Evolutionary conservation across 53 echinoderm and acorn worm species (phyloP).

Genomic region (Stichopus horrens): DNA sequence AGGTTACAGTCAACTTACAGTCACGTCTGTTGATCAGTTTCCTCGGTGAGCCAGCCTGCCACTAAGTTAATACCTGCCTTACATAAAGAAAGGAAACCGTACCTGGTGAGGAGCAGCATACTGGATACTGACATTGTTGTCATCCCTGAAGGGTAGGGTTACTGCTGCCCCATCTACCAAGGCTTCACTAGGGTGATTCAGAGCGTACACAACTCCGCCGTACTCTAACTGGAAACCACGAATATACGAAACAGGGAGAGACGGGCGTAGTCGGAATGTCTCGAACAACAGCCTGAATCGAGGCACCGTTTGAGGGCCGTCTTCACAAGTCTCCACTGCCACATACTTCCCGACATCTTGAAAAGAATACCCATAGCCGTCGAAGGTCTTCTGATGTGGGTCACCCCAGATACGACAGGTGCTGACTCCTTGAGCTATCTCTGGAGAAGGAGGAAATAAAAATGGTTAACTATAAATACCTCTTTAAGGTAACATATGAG

Average conservation of each 20-base stretch:
- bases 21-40: too few species aligned
- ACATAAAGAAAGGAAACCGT: not conserved
- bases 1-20: too few species aligned
- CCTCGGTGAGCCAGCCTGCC: too few species aligned
- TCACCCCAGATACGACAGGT: constrained; percentile 36
- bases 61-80: too few species aligned
- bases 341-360: constrained; percentile 11
- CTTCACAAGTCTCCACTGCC: constrained; percentile 25
- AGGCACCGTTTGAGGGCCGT: not conserved
- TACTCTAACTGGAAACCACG: constrained; percentile 4
- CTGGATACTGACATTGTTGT: constrained; percentile 20
- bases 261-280: not conserved
- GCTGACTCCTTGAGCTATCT: not conserved
- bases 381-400: constrained; percentile 34
- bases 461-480: too few species aligned
- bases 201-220: constrained; percentile 1
- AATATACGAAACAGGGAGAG: constrained; percentile 3
- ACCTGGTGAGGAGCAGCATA: constrained; percentile 24
- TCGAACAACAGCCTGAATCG: not conserved
- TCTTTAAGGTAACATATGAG: too few species aligned
- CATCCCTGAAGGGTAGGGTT: constrained; percentile 17
- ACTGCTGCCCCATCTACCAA: not conserved
- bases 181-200: not conserved
- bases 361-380: constrained; percentile 30
- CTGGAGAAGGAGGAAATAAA: too few species aligned